Conservation (phyloP, 30 jellyfish, hydroid and myxozoan species). For the Chrysaora quinquecirrha region DNA sequence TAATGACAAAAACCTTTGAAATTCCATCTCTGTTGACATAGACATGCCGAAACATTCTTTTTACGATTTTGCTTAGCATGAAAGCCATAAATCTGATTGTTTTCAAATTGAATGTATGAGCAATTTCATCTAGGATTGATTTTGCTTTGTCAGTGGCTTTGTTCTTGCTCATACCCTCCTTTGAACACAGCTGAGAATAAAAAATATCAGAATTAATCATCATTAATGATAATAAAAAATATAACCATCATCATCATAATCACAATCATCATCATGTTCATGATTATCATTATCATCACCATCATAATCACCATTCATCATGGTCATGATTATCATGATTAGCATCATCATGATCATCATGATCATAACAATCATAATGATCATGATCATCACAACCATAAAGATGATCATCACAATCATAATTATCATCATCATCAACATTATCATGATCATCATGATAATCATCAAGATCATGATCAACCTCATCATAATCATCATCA, state of each 20-base stretch:
- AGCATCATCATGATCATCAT: neutral
- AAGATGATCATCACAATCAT: no score
- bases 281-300: no score
- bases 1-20: constrained; percentile 48
- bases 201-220: neutral
- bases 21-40: constrained; percentile 86
- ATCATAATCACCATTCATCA: no score
- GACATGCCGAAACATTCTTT: constrained; percentile 63
- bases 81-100: constrained; percentile 81
- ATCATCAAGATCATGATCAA: no score
- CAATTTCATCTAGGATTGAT: constrained; percentile 83
- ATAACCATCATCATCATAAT: no score
- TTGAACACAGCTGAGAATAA: constrained; percentile 38
- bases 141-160: constrained; percentile 52
- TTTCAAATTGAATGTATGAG: constrained; percentile 71
- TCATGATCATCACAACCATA: neutral
- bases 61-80: constrained; percentile 54
- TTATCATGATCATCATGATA: no score
- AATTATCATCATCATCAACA: no score
- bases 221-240: no score
- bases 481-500: no score
- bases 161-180: constrained; percentile 27
- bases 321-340: no score
- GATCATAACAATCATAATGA: neutral
- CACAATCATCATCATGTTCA: neutral